Conservation (phyloP, 2,113 vertebrate genomes). For the Alces alces region DNA sequence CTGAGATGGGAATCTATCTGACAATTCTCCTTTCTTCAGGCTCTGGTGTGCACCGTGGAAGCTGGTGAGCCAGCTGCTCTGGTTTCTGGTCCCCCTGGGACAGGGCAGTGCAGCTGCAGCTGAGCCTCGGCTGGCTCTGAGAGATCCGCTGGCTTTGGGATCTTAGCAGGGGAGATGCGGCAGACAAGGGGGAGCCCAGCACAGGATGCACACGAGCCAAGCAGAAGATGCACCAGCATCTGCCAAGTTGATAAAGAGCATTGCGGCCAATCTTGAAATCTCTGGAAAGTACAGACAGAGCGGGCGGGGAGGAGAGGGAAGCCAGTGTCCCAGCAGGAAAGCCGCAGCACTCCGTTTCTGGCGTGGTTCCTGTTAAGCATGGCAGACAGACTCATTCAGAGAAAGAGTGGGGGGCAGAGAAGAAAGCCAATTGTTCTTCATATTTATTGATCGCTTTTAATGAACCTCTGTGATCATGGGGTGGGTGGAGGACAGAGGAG, state of each 20-base stretch:
- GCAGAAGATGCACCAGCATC: constrained; percentile 35
- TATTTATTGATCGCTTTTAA: constrained; percentile 55
- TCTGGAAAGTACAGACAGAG: not conserved
- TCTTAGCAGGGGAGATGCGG: not conserved
- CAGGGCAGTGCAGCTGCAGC: not conserved
- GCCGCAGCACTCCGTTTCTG: not conserved
- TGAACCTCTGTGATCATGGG: constrained; percentile 42
- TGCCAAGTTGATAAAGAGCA: constrained; percentile 51
- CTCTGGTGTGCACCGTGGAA: not conserved
- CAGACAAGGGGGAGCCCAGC: not conserved
- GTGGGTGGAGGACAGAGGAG: not conserved
- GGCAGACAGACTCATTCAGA: constrained; percentile 43
- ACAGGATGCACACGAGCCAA: not conserved
- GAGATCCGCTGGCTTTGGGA: not conserved
- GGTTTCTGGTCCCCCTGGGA: not conserved
- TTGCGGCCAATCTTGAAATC: constrained; percentile 5
- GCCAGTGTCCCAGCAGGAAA: not conserved
- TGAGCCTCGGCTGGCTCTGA: not conserved
- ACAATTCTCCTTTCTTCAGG: not conserved
- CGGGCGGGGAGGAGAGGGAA: not conserved
- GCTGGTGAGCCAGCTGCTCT: not conserved
- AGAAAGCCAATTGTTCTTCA: constrained; percentile 52
- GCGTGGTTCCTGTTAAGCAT: not conserved
- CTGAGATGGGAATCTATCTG: not conserved
- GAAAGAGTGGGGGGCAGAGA: not conserved